Evolutionary conservation across 2,797 vertebrate genomes (phyloP), one percentile per base, ranked within the genome.

Genomic region (Diceros bicornis): DNA sequence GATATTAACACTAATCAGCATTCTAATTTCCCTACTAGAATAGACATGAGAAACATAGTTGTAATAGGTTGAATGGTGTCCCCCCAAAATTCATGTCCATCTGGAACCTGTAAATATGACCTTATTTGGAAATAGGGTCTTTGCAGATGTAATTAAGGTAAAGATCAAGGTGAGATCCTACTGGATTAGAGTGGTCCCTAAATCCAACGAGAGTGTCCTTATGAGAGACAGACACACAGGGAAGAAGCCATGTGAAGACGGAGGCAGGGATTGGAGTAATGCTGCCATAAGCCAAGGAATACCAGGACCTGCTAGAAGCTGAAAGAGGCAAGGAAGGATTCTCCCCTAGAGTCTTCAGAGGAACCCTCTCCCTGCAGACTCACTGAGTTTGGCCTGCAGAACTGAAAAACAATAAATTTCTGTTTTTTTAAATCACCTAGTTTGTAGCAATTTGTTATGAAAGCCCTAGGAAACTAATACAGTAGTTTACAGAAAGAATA

Each of bases 121-220:
- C 20, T 57, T 57, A 75, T 78, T 84, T 96, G n/a, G 11, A 96
- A 77, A 93, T 50, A 66, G 25, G 8, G 11, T 52, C 77, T 71
- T 32, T 83, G 71, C 17, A 91, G 86, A 61, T 79, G 1, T 29
- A 93, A 85, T 83, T 61, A 82, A 87, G 57, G 10, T 44, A 72
- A 95, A 14, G 41, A 85, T 25, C 18, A 66, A 59, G 62, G 12
- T 82, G 34, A 47, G 29, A 86, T 32, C 14, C 41, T 25, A 47
- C 6, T 37, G 52, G 20, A 25, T 79, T 44, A 83, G 6, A 21
- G 2, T 1, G 7, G 29, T 4, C 18, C 21, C 50, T n/a, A 25
- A 94, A 50, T 57, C 14, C 41, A 83, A 23, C 9, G 34, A n/a
- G 20, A 68, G 0, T n/a, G 7, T 32, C 41, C 47, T 74, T 86